These are phyloP conservation scores for Pegea sp. DNA, from an alignment of 23 tunicate genomes.

Conservation along the genomic window DNA sequence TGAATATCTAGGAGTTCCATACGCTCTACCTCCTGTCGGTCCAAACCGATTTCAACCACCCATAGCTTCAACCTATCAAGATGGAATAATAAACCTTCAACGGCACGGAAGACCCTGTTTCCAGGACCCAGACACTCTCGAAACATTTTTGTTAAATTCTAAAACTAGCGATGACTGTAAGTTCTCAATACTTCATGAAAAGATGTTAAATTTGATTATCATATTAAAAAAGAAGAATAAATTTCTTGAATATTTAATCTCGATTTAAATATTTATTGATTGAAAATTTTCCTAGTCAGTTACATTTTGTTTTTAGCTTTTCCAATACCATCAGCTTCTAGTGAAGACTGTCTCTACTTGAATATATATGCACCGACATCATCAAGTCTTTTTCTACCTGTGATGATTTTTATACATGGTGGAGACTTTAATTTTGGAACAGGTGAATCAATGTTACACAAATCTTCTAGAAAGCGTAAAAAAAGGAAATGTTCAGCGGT, in stretches of 20 bases:
- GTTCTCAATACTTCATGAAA: background rate
- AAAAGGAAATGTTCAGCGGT: background rate
- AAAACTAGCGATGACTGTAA: constrained; percentile 1
- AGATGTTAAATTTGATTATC: too few species aligned
- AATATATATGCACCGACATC: constrained; percentile 35
- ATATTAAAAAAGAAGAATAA: too few species aligned
- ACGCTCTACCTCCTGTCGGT: constrained; percentile 37
- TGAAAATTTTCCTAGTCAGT: too few species aligned
- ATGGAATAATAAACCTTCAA: background rate
- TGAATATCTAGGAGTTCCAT: constrained; percentile 36
- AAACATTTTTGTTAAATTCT: background rate
- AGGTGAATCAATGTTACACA: constrained; percentile 8
- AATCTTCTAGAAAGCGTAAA: background rate
- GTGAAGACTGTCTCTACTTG: constrained; percentile 52
- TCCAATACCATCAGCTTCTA: background rate
- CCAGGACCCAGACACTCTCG: background rate
- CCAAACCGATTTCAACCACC: constrained; percentile 22
- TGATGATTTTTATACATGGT: constrained; percentile 65
- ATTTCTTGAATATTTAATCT: too few species aligned
- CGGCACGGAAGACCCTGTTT: constrained; percentile 7
- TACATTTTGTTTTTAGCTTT: background rate
- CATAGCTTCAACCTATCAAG: constrained; percentile 4
- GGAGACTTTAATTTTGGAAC: constrained; percentile 45
- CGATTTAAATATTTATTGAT: too few species aligned
- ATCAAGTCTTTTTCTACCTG: constrained; percentile 7